Conservation (phyloP, 1,140 invertebrate genomes). For the Aleiodes sp. region DNA sequence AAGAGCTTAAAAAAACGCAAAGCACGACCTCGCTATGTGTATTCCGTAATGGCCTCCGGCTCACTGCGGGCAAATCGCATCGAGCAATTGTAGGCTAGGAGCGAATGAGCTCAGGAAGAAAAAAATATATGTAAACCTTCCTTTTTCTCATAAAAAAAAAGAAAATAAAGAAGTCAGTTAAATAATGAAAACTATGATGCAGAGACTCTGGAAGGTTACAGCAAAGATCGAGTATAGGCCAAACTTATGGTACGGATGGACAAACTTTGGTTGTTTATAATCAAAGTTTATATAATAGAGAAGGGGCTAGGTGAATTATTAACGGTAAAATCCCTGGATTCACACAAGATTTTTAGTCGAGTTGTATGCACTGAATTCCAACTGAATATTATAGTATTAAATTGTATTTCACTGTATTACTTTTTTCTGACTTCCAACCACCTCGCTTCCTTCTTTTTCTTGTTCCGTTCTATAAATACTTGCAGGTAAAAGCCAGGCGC, state of each 20-base stretch:
- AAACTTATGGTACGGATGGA: constrained; percentile 5
- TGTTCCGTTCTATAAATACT: not conserved
- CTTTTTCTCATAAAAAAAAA: constrained; percentile 9
- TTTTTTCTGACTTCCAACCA: not conserved
- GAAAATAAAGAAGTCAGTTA: not conserved
- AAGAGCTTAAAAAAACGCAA: constrained; percentile 48
- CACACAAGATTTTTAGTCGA: not conserved
- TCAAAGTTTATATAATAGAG: not conserved
- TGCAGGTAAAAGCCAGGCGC: not conserved
- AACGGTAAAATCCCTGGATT: not conserved
- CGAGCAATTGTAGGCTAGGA: constrained; percentile 18
- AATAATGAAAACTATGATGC: constrained; percentile 9
- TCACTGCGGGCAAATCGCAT: constrained; percentile 35
- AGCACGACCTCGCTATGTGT: constrained; percentile 39
- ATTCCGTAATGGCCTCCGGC: constrained; percentile 47
- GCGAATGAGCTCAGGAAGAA: constrained; percentile 13
- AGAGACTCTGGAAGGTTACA: not conserved
- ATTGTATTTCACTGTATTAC: not conserved
- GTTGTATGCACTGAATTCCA: not conserved
- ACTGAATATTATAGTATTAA: not conserved
- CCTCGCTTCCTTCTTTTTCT: not conserved
- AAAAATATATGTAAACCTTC: not conserved
- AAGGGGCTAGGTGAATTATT: not conserved
- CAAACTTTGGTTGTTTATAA: constrained; percentile 20
- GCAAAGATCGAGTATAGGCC: not conserved